Evolutionary conservation across 2,113 vertebrate species (phyloP), one percentile per base, ranked within the genome.

Genomic region (Sialia sialis): DNA sequence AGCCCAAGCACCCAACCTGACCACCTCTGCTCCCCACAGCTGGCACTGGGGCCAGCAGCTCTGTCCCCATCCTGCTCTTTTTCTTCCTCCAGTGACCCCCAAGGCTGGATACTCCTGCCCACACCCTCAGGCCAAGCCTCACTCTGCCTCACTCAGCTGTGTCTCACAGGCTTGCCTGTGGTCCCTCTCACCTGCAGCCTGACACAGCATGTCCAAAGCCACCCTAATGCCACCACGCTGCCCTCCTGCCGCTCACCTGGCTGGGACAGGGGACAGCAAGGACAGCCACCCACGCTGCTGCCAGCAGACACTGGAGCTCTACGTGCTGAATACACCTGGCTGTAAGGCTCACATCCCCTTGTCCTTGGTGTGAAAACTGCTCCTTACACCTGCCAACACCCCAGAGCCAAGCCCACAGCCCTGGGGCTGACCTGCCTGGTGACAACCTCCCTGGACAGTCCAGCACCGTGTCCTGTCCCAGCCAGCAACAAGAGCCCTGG

Each of bases 331-430:
- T 1, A 29, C 2, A 29, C 15, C 43, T 3, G 21, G 4, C 52
- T 4, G 2, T 7, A 21, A 32, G 29, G 44, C 22, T 85, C 19
- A 2, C 25, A 9, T 5, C 0, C 0, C 32, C 54, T 18, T 10
- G 25, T 8, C 39, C 56, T 15, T 0, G 2, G 13, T 14, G 21
- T 4, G 38, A 59, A 55, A 43, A 30, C 56, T 8, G 46, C 55
- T 54, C 69, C 3, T 3, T 32, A 7, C 25, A 75, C 48, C 68
- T 55, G 43, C 51, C 83, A 49, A 20, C 26, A 44, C 1, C 1
- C 30, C 4, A 1, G 34, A 62, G 36, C 18, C 69, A 19, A 9
- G 36, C 8, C 1, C 34, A 8, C 18, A 48, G 56, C 27, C 48
- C 78, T 26, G 58, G 30, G 38, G 23, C 25, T 38, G 30, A 16